Evolutionary conservation across 37 sponge, comb jelly and placozoan species (phyloP).

Genomic region (Amphimedon queenslandica): DNA sequence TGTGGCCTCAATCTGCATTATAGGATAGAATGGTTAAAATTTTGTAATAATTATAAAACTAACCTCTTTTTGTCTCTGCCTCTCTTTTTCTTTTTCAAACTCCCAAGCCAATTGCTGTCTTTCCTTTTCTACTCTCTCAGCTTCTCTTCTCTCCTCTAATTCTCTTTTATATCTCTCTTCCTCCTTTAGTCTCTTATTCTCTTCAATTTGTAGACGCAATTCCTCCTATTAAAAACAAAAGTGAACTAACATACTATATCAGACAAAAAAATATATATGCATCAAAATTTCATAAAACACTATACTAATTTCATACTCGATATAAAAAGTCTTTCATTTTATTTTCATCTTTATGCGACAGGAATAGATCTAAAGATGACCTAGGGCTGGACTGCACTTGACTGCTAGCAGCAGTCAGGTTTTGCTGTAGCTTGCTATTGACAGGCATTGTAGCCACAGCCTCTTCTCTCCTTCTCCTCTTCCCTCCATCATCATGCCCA

Average conservation of each 20-base stretch:
- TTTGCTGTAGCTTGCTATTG: too few relatives aligned
- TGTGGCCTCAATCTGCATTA: neutral
- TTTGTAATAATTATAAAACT: neutral
- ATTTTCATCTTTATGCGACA: slow-evolving; percentile 14
- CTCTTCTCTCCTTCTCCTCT: neutral
- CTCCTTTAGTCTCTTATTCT: slow-evolving; percentile 4
- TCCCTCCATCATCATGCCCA: too few relatives aligned
- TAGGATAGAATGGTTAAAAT: neutral
- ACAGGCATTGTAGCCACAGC: neutral
- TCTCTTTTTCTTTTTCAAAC: slow-evolving; percentile 18
- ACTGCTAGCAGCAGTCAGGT: too few relatives aligned
- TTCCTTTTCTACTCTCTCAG: slow-evolving; percentile 16
- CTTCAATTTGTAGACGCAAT: slow-evolving; percentile 21
- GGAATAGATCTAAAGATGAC: too few relatives aligned
- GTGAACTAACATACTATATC: too few relatives aligned
- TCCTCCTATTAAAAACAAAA: neutral
- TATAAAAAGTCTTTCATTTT: too few relatives aligned
- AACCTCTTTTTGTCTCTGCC: slow-evolving; percentile 24
- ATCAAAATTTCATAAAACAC: too few relatives aligned
- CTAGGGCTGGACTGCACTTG: too few relatives aligned
- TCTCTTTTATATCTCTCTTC: neutral
- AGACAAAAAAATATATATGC: too few relatives aligned
- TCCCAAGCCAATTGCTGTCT: neutral
- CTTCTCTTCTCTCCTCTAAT: slow-evolving; percentile 19
- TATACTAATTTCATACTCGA: neutral